phyloP scores from a whole-genome alignment of 2,797 vertebrate genomes.

The Uromys caudimaculatus region DNA sequence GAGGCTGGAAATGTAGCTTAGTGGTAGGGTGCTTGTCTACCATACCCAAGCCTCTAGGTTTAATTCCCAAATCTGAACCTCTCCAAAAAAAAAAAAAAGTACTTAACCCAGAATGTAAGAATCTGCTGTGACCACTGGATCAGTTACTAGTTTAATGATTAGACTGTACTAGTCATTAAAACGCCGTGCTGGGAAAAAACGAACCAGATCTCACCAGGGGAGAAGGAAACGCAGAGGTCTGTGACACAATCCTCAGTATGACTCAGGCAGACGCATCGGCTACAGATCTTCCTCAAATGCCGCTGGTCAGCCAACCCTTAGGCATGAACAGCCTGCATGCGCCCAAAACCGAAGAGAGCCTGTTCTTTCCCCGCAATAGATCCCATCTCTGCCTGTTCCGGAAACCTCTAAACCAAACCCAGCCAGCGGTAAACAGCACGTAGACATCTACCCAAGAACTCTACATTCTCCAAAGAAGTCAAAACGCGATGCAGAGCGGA shows the following conservation, averaged over 20 bases:
- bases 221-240: conserved; percentile 1
- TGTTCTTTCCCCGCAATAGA: background rate
- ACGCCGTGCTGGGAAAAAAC: conserved; percentile 22
- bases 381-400: background rate
- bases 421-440: background rate
- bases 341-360: conserved; percentile 16
- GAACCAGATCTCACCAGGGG: background rate
- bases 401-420: conserved; percentile 12
- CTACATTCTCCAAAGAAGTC: background rate
- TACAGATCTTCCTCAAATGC: background rate
- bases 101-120: background rate
- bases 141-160: background rate
- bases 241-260: background rate
- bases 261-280: background rate
- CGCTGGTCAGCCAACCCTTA: conserved; percentile 7
- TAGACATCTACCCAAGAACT: background rate
- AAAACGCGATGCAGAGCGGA: conserved; percentile 13
- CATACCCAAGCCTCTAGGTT: background rate
- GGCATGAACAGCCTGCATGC: background rate
- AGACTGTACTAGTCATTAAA: background rate
- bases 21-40: background rate
- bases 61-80: background rate
- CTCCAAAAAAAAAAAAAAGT: background rate
- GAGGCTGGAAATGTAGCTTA: background rate
- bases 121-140: background rate